Evolutionary conservation across 2,113 vertebrate genomes (phyloP).

Genomic region (Geococcyx californianus): DNA sequence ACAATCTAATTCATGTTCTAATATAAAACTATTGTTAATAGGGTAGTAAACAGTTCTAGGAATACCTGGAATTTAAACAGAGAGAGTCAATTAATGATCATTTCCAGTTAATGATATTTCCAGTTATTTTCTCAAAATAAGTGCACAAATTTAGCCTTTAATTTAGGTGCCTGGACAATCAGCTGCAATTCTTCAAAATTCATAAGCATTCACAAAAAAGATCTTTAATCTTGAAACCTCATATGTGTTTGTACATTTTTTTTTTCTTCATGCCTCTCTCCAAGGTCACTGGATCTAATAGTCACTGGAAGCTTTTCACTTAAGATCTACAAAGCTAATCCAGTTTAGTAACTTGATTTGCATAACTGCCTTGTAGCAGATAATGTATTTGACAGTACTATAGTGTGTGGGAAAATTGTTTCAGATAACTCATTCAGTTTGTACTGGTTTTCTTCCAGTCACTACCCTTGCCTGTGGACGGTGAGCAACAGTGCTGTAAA

Average conservation of each 20-base stretch:
- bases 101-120: too few relatives aligned
- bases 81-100: background rate
- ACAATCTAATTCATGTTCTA: background rate
- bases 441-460: slow-evolving; percentile 73
- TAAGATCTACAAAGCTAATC: background rate
- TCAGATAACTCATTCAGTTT: background rate
- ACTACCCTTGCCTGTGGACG: slow-evolving; percentile 92
- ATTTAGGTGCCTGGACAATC: background rate
- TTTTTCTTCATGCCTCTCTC: background rate
- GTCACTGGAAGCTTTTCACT: background rate
- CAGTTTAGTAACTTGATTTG: background rate
- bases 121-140: background rate
- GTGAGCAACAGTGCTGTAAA: slow-evolving; percentile 76
- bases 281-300: background rate
- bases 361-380: background rate
- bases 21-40: background rate
- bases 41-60: background rate
- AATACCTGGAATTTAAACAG: background rate
- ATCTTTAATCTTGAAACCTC: background rate
- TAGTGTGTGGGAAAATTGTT: background rate
- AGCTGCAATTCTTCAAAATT: background rate
- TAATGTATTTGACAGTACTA: background rate
- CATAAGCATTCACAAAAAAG: background rate
- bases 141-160: background rate
- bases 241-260: background rate